Evolutionary conservation across 2,888 invertebrate species (phyloP), one percentile per base, ranked within the genome.

Genomic region (Dicroscelio sp.): DNA sequence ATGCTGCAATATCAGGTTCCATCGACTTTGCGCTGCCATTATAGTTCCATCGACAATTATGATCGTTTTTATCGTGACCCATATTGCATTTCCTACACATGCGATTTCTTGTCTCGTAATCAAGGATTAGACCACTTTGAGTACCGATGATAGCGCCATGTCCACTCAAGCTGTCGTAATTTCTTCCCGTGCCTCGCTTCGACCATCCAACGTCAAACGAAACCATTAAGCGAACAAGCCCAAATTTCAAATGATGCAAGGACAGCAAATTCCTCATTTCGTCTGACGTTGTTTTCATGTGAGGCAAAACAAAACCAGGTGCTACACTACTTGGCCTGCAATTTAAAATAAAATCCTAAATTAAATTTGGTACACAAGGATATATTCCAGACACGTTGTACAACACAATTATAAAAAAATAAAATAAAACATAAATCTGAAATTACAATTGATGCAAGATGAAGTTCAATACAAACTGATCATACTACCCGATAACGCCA

Each of bases 11-110:
- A 33, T 25, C 52, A 6, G 79, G 48, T 25, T 80, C 79, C 79
- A 80, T 80, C n/a, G 79, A 43, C n/a, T 67, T 80, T 1, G 79
- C 79, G 27, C 79, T 80, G 5, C 63, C 78, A 20, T 43, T 3
- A 23, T 43, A 43, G 33, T 78, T 78, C 8, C 8, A n/a, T 33
- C 78, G 25, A n/a, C 78, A 78, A n/a, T 60, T 43, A 23, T 78
- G 78, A 27, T 58, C 58, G 1, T 25, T 23, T 43, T 30, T 52
- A 1, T 17, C n/a, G 23, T 78, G 65, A 12, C 63, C 78, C 1
- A 10, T 30, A 12, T 38, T 43, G 35, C 78, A 78, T 10, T 8
- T 23, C 43, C 27, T 43, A 25, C 71, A 71, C 23, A 43, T 71
- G 3, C 71, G 71, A 25, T 71, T 71, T 43, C 71, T 12, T 10